Evolutionary conservation across 2,888 invertebrate species (phyloP), one percentile per base, ranked within the genome.

Genomic region (Latrodectus hesperus): DNA sequence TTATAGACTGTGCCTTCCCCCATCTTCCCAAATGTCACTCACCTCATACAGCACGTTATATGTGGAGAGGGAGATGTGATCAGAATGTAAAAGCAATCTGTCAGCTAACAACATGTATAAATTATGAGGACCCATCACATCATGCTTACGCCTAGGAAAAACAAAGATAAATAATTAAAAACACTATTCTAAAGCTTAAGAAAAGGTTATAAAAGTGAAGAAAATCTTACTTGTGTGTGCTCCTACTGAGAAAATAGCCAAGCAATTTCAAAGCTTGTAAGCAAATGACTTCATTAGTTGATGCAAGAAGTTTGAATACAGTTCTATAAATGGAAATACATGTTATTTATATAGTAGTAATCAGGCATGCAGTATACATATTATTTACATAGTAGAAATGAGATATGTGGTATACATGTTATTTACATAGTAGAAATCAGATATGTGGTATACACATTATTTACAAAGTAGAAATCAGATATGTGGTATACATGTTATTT

Each of bases 81-180:
- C 97, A 91, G 97, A 96, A 92, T 97, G 96, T 84, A 97, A 93
- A 91, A 97, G 94, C 91, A 99, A 94, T 90, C 99, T 94, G 92
- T 98, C 98, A 60, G 98, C 97, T 91, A 99, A 94, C 91, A 99
- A 93, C 51, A 99, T 98, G 94, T 99, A 99, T 92, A 99, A 94
- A 94, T 99, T 99, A 93, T 98, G 97, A 1, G 99, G 98, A 90
- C 97, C 97, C 98, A 99, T 98, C 81, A 99, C 98, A 93, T 99
- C 99, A 93, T 98, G 98, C 93, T 99, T 99, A 91, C 99, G 95
- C 93, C 98, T 98, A 93, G 70, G 88, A 84, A 77, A 81, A 70
- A 60, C n/a, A 75, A 14, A 22, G 5, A 8, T 38, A 38, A 38
- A 38, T 38, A n/a, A n/a, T n/a, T 67, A 67, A 17, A 68, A 68